phyloP scores from a whole-genome alignment of 1,140 invertebrate species.

The Zaprionus kolodkinae region DNA sequence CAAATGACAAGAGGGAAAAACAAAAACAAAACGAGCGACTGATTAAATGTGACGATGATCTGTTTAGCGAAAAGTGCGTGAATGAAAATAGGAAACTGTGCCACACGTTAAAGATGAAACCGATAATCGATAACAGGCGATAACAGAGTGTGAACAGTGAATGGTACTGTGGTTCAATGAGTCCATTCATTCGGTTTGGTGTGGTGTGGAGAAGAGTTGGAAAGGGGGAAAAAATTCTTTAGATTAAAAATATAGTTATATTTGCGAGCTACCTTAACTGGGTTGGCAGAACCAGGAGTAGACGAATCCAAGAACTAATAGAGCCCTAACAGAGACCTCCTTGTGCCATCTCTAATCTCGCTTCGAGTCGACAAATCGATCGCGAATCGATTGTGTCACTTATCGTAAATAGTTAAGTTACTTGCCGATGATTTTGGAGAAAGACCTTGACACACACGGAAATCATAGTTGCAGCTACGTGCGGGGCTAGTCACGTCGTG shows the following conservation, averaged over 20 bases:
- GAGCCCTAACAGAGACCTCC: not conserved
- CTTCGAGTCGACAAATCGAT: not conserved
- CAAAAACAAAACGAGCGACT: slow-evolving; percentile 3
- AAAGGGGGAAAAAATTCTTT: too few species aligned
- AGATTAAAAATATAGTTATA: not conserved
- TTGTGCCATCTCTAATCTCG: not conserved
- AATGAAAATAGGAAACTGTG: slow-evolving; percentile 12
- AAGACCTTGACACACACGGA: slow-evolving; percentile 28
- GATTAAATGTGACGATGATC: slow-evolving; percentile 31
- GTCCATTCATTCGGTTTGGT: not conserved
- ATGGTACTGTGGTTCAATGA: not conserved
- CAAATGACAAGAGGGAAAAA: slow-evolving; percentile 6
- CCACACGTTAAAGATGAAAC: slow-evolving; percentile 2
- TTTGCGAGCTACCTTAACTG: too few species aligned
- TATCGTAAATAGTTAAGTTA: slow-evolving; percentile 11
- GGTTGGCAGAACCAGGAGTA: too few species aligned
- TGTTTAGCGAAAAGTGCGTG: slow-evolving; percentile 23
- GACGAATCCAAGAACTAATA: too few species aligned
- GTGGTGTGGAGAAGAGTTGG: too few species aligned
- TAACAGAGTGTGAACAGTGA: not conserved
- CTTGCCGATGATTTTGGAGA: not conserved
- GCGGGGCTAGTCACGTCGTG: slow-evolving; percentile 18
- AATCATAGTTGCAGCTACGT: not conserved
- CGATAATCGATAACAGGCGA: slow-evolving; percentile 13
- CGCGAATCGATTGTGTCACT: not conserved